These are phyloP conservation scores for Diarsia dahlii DNA, from an alignment of 2,888 invertebrate species.

Conservation along the genomic window DNA sequence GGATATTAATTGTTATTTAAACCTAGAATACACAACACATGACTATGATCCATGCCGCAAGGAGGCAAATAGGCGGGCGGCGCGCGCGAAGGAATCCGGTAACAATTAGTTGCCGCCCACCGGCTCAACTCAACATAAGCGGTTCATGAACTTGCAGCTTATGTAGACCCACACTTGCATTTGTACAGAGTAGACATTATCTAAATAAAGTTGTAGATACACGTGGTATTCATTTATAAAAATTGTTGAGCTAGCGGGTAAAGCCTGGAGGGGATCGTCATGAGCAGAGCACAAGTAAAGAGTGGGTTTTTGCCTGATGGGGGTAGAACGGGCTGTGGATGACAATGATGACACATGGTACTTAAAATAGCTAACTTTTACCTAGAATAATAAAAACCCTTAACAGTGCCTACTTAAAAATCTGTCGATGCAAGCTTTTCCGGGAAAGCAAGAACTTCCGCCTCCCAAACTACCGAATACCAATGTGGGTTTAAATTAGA, in stretches of 20 bases:
- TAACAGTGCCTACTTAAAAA: no score
- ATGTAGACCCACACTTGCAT: slow-evolving; percentile 46
- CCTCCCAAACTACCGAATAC: neutral
- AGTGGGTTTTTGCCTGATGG: neutral
- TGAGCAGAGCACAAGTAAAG: neutral
- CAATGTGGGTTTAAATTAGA: neutral
- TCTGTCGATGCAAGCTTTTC: no score
- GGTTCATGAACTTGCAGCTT: slow-evolving; percentile 73
- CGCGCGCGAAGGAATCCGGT: slow-evolving; percentile 81
- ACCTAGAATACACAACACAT: neutral
- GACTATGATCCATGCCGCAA: slow-evolving; percentile 10
- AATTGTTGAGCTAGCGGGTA: neutral
- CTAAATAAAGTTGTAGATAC: neutral
- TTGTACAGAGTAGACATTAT: slow-evolving; percentile 6
- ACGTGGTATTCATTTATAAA: neutral
- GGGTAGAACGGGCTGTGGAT: neutral
- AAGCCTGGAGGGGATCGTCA: neutral
- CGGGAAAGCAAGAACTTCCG: neutral
- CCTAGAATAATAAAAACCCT: no score
- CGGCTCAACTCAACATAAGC: slow-evolving; percentile 56
- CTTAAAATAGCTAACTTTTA: neutral
- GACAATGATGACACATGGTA: neutral
- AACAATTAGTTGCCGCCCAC: slow-evolving; percentile 82
- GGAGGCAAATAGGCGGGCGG: slow-evolving; percentile 48
- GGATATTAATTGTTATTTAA: neutral